Percentiles rank a stretch among this genome's conserved stretches.
These are phyloP conservation scores for Steinernema scapterisci DNA, from an alignment of 2,888 invertebrate species.

Conservation along the genomic window DNA sequence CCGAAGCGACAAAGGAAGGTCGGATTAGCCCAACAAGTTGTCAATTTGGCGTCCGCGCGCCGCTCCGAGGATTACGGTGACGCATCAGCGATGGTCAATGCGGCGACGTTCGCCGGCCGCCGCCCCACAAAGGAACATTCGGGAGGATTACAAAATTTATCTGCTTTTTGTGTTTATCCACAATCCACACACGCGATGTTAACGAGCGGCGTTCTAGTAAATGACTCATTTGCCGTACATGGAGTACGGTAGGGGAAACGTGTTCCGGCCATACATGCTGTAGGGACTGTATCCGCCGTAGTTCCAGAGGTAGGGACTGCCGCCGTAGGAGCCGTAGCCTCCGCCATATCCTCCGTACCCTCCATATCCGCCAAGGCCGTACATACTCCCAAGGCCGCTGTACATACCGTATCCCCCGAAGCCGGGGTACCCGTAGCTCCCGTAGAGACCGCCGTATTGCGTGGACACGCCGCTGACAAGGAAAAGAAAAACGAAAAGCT, in stretches of 20 bases:
- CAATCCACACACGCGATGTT: too few relatives aligned
- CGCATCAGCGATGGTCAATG: constrained; percentile 31
- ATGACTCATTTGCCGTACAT: not conserved
- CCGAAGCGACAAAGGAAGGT: constrained; percentile 22
- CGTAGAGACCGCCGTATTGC: constrained; percentile 1
- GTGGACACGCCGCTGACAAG: not conserved
- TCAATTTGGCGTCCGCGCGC: constrained; percentile 20
- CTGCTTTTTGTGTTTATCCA: not conserved
- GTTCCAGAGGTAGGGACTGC: not conserved
- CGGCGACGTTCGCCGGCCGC: not conserved
- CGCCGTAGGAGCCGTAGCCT: not conserved
- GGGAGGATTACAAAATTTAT: constrained; percentile 15
- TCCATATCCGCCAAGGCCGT: not conserved
- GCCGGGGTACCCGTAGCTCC: constrained; percentile 4
- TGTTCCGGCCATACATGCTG: not conserved
- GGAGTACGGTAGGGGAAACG: constrained; percentile 8
- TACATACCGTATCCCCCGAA: constrained; percentile 1
- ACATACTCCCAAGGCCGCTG: not conserved
- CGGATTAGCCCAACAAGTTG: constrained; percentile 31
- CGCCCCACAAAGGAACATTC: constrained; percentile 28
- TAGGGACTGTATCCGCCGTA: constrained; percentile 14
- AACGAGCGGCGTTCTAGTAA: too few relatives aligned
- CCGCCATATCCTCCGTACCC: not conserved
- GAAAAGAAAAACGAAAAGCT: not conserved
- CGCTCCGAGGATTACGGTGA: constrained; percentile 13